These are phyloP conservation scores for Illadopsis cleaveri DNA, from an alignment of 2,113 vertebrate genomes.

Conservation along the genomic window DNA sequence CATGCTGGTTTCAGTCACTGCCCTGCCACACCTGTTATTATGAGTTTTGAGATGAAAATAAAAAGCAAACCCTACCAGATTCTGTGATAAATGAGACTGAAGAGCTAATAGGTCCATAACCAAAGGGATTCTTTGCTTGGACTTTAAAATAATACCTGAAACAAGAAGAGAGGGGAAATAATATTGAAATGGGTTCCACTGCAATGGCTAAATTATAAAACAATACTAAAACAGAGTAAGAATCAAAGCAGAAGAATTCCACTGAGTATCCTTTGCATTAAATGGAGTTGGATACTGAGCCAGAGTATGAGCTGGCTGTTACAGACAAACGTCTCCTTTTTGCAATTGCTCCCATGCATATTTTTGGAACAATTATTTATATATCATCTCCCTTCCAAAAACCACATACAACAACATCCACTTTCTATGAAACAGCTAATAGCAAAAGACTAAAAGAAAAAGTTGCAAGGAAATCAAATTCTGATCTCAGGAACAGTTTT, in stretches of 20 bases:
- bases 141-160: constrained; percentile 98
- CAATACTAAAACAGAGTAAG: not conserved
- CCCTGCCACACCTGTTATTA: not conserved
- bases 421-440: not conserved
- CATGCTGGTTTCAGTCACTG: not conserved
- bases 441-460: not conserved
- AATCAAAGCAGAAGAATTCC: not conserved
- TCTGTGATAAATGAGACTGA: constrained; percentile 92
- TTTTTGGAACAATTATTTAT: not conserved
- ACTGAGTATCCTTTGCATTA: not conserved
- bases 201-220: not conserved
- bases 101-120: constrained; percentile 91
- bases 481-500: not conserved
- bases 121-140: constrained; percentile 93
- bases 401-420: not conserved
- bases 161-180: constrained; percentile 4
- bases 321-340: not conserved
- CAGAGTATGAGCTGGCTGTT: not conserved
- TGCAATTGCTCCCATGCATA: not conserved
- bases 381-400: not conserved
- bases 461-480: not conserved
- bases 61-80: constrained; percentile 82
- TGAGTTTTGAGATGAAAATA: not conserved
- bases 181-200: not conserved
- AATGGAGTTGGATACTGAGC: not conserved